Evolutionary conservation across 2,888 invertebrate genomes (phyloP).

Genomic region (Zygaena filipendulae): DNA sequence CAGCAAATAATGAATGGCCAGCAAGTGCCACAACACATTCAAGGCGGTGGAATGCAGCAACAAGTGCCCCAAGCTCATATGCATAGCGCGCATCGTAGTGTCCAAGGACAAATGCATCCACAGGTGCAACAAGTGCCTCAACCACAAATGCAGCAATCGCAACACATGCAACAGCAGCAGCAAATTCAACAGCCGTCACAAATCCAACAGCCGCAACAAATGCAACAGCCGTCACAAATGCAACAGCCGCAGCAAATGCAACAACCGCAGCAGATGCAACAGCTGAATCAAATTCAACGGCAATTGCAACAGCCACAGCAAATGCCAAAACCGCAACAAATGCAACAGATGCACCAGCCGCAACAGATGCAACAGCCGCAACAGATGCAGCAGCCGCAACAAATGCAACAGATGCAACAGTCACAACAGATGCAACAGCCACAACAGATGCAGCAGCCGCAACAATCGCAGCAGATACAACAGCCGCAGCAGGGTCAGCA

Average conservation of each 20-base stretch:
- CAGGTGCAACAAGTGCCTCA: constrained; percentile 15
- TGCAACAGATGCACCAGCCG: constrained; percentile 20
- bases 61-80: constrained; percentile 22
- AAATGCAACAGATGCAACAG: constrained; percentile 14
- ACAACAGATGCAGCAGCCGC: constrained; percentile 15
- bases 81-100: constrained; percentile 19
- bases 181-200: constrained; percentile 17
- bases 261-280: constrained; percentile 22
- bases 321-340: constrained; percentile 25
- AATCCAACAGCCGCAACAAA: constrained; percentile 22
- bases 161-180: constrained; percentile 19
- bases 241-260: constrained; percentile 21
- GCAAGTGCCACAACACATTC: constrained; percentile 21
- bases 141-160: constrained; percentile 24
- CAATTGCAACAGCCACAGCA: constrained; percentile 18
- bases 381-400: constrained; percentile 19
- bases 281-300: too few relatives aligned
- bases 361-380: constrained; percentile 17
- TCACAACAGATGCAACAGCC: constrained; percentile 20
- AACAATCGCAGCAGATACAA: constrained; percentile 12
- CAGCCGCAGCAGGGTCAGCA: constrained; percentile 21
- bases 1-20: constrained; percentile 14
- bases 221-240: constrained; percentile 20
- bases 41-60: constrained; percentile 23
- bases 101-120: constrained; percentile 19